These are phyloP conservation scores for Lepus oiostolus DNA, from an alignment of 2,797 vertebrate species.

Conservation along the genomic window DNA sequence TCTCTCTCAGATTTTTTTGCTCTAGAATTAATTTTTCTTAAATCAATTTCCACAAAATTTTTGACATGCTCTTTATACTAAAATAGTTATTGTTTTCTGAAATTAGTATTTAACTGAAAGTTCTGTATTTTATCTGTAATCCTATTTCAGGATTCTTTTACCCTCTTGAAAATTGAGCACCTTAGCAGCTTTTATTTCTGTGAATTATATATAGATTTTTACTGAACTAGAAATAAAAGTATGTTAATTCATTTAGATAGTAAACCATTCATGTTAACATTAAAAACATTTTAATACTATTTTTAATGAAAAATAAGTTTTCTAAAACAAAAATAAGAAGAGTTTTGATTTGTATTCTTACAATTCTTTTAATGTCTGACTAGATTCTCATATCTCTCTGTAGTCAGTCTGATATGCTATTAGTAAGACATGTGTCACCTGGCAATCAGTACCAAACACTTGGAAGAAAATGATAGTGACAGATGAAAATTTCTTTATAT, in stretches of 20 bases:
- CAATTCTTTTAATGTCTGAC: neutral
- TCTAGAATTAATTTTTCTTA: too few relatives aligned
- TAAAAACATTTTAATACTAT: neutral
- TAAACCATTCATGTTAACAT: neutral
- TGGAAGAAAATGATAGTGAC: neutral
- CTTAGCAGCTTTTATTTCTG: neutral
- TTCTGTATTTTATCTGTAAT: neutral
- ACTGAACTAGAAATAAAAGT: slow-evolving; percentile 19
- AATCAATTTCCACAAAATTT: too few relatives aligned
- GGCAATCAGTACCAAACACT: neutral
- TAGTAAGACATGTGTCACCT: neutral
- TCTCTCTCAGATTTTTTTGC: too few relatives aligned
- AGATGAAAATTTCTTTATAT: neutral
- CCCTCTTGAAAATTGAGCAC: slow-evolving; percentile 23
- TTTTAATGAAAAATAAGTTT: slow-evolving; percentile 9
- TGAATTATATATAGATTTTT: neutral
- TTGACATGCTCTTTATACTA: neutral
- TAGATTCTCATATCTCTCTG: neutral
- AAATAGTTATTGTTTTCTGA: neutral
- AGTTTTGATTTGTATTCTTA: neutral
- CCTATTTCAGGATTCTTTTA: slow-evolving; percentile 6
- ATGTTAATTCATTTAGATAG: slow-evolving; percentile 24
- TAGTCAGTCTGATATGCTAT: neutral
- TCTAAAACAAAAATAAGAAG: slow-evolving; percentile 5
- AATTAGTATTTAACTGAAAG: neutral